Evolutionary conservation across 2,888 invertebrate species (phyloP).

Genomic region (Schrankia costaestrigalis): DNA sequence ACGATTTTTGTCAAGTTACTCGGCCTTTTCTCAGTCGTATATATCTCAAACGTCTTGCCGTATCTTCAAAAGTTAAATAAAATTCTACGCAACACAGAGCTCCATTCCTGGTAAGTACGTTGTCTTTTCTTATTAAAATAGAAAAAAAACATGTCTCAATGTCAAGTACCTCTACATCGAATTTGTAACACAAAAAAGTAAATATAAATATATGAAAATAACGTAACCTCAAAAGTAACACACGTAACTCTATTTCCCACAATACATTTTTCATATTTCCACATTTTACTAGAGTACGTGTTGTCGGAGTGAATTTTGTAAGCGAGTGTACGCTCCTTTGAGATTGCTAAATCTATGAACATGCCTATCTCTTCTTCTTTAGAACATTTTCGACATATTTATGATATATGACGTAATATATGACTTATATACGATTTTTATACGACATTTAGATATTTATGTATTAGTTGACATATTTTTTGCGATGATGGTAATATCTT

Average conservation of each 20-base stretch:
- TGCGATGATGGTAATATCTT: background rate
- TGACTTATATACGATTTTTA: too few species aligned
- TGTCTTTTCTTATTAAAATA: too few species aligned
- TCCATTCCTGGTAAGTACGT: too few species aligned
- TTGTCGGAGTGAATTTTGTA: constrained; percentile 24
- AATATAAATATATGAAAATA: too few species aligned
- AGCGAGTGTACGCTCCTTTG: constrained; percentile 21
- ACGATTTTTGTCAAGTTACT: too few species aligned
- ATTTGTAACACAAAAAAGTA: too few species aligned
- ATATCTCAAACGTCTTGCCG: too few species aligned
- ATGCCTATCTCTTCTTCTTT: constrained; percentile 9
- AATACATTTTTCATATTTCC: constrained; percentile 28
- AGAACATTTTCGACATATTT: constrained; percentile 9
- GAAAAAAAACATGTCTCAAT: too few species aligned
- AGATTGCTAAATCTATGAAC: constrained; percentile 24
- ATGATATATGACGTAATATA: constrained; percentile 12
- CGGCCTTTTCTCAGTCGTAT: too few species aligned
- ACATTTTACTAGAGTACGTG: constrained; percentile 23
- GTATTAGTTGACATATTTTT: constrained; percentile 2
- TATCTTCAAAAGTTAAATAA: too few species aligned
- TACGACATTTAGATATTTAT: constrained; percentile 6
- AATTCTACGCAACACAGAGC: too few species aligned
- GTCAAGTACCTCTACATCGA: too few species aligned
- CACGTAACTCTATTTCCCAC: constrained; percentile 21
- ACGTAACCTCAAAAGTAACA: constrained; percentile 25